Conservation (phyloP, 2,888 invertebrate genomes). For the Scelioninae gen. 2 region DNA sequence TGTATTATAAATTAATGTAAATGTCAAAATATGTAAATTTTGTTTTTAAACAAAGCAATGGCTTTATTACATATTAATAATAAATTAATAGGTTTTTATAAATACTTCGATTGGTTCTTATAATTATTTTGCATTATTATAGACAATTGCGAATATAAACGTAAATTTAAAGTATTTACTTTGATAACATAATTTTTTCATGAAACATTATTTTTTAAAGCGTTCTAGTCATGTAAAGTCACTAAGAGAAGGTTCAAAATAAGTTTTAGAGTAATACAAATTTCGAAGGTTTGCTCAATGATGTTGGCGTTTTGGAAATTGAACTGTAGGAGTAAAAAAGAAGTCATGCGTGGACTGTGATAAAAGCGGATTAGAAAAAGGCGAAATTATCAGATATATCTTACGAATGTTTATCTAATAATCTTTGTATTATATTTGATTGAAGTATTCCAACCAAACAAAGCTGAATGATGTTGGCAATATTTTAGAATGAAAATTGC, state of each 20-base stretch:
- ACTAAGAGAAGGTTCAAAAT: slow-evolving; percentile 60
- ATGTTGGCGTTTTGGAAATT: slow-evolving; percentile 74
- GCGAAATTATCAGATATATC: slow-evolving; percentile 64
- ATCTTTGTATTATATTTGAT: slow-evolving; percentile 32
- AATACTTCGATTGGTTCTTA: slow-evolving; percentile 17
- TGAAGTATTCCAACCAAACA: slow-evolving; percentile 34
- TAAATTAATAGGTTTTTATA: not conserved
- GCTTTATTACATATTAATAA: not conserved
- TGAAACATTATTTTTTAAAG: slow-evolving; percentile 62
- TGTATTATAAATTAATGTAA: no score
- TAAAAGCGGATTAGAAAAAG: slow-evolving; percentile 68
- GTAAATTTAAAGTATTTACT: slow-evolving; percentile 4
- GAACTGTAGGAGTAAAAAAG: slow-evolving; percentile 70
- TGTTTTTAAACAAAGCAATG: no score
- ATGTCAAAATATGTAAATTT: not conserved
- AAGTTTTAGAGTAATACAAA: slow-evolving; percentile 60
- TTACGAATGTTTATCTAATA: slow-evolving; percentile 55
- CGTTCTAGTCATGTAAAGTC: slow-evolving; percentile 73
- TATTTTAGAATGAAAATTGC: not conserved
- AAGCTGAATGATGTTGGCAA: slow-evolving; percentile 31
- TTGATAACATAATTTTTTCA: slow-evolving; percentile 58
- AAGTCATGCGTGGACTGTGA: slow-evolving; percentile 75
- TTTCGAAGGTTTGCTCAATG: slow-evolving; percentile 73
- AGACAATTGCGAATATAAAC: no score
- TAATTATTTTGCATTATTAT: no score